Conservation (phyloP, 2,113 vertebrate species). For the Heterotilapia buettikoferi region DNA sequence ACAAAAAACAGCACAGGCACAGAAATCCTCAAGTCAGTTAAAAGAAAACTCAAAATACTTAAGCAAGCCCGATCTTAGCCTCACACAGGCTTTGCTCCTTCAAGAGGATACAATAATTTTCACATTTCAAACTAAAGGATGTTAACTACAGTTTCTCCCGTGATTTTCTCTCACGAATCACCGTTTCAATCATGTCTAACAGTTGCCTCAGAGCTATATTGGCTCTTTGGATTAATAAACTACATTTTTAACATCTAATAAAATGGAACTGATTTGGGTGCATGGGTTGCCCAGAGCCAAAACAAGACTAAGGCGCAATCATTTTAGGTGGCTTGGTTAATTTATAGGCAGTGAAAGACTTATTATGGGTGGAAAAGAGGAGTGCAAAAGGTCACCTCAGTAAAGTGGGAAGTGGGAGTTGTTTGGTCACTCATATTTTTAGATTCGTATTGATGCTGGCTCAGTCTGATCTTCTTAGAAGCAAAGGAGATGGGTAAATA, state of each 20-base stretch:
- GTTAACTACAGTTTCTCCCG: not conserved
- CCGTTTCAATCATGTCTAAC: not conserved
- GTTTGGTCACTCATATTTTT: not conserved
- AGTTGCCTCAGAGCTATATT: not conserved
- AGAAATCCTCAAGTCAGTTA: not conserved
- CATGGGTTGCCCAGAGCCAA: not conserved
- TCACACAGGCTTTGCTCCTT: conserved; percentile 65
- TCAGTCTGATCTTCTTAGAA: not conserved
- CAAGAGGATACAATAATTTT: not conserved
- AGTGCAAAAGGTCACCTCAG: not conserved
- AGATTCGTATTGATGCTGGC: not conserved
- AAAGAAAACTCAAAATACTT: conserved; percentile 70
- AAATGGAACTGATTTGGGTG: not conserved
- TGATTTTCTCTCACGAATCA: not conserved
- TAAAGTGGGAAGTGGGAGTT: not conserved
- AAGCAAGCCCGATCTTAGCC: conserved; percentile 40
- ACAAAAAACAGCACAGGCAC: not conserved
- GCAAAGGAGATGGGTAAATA: not conserved
- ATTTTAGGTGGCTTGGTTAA: not conserved
- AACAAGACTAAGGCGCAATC: not conserved
- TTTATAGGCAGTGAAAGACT: not conserved
- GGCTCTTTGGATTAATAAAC: not conserved
- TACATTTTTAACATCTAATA: not conserved
- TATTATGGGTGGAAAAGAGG: not conserved
- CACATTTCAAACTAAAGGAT: not conserved